These are phyloP conservation scores for Thymelicus sylvestris DNA, from an alignment of 2,888 invertebrate species.

Conservation along the genomic window DNA sequence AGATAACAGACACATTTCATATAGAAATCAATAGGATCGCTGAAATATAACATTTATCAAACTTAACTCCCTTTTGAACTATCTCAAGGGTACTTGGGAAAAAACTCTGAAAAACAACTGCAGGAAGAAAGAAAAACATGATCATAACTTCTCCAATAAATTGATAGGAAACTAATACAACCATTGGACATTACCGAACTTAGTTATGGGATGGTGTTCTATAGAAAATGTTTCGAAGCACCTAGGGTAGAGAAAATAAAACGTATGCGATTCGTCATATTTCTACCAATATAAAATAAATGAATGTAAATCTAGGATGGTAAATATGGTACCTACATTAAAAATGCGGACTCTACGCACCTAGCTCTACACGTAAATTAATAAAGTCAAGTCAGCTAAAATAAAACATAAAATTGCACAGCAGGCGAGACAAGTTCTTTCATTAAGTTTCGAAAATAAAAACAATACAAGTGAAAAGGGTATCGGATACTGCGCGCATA, in stretches of 20 bases:
- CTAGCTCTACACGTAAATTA: background rate
- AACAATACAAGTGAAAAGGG: conserved; percentile 84
- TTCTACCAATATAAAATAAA: too few species aligned
- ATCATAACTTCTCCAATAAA: conserved; percentile 36
- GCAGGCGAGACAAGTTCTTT: conserved; percentile 79
- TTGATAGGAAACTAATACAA: conserved; percentile 37
- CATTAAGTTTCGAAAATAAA: conserved; percentile 82
- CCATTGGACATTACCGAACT: conserved; percentile 23
- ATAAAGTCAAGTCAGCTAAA: background rate
- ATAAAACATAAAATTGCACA: conserved; percentile 73
- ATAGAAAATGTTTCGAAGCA: background rate
- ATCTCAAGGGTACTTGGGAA: conserved; percentile 16
- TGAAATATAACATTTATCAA: conserved; percentile 1
- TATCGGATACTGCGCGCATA: conserved; percentile 77
- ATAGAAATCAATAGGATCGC: background rate
- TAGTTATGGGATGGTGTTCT: background rate
- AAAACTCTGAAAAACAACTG: conserved; percentile 32
- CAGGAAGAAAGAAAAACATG: conserved; percentile 35
- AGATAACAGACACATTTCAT: background rate
- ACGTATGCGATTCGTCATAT: background rate
- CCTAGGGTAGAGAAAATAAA: background rate
- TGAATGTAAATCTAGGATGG: too few species aligned
- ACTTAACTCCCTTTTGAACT: conserved; percentile 12
- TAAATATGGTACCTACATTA: too few species aligned
- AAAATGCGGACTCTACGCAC: too few species aligned